Evolutionary conservation across 1,140 invertebrate genomes (phyloP), one percentile per base, ranked within the genome.

Genomic region (Hesperophylax magnus): DNA sequence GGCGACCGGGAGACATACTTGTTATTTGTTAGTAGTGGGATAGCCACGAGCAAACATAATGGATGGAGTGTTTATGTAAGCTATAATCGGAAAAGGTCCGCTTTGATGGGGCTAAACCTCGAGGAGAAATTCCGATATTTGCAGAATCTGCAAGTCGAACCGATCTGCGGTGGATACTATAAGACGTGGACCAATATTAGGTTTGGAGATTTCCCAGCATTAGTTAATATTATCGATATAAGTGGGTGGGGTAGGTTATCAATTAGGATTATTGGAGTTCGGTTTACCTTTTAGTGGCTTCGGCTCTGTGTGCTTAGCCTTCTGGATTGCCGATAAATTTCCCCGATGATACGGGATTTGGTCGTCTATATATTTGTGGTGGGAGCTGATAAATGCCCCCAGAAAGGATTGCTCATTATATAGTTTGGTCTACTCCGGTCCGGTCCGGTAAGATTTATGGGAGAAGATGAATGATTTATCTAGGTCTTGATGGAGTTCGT

Each of bases 181-280:
- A 84, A 84, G 82, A 84, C 80, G 77, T 84, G 77, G 82, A 72
- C 82, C 80, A 84, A 84, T 84, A 84, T 84, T 84, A 80, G 82
- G 77, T 81, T 81, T 79, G 77, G 77, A 84, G 80, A 84, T 84
- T 81, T 84, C 80, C 39, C 58, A 81, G 82, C 79, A 84, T 79
- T 84, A 84, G 82, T 84, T 81, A 84, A 84, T 84, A 83, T 81
- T 54, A 81, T 79, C 65, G 31, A 63, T 80, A 63, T 74, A 83
- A 83, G 79, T 47, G 54, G 65, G 63, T 34, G 24, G 77, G 80
- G 53, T 24, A 79, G 65, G 82, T 82, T 84, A 84, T 84, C 82
- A 84, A 84, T 84, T 84, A 84, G 82, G 82, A 84, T 84, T 84
- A 84, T 81, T 84, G 82, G 82, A 84, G 71, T 77, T 78, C 77